Evolutionary conservation across 2,888 invertebrate genomes (phyloP).

Genomic region (Drosophila mettleri): DNA sequence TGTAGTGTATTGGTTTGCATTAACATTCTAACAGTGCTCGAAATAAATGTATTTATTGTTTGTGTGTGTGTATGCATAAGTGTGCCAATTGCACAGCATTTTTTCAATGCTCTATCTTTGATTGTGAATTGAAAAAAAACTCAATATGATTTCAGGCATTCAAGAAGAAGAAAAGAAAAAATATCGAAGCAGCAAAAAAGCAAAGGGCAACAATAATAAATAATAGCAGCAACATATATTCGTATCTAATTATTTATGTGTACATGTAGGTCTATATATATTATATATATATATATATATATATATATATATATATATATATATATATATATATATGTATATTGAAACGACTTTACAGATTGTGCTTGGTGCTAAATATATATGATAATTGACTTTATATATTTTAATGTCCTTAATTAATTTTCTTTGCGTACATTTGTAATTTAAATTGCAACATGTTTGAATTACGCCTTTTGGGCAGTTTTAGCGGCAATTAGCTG

Average conservation of each 20-base stretch:
- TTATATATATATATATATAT: background rate
- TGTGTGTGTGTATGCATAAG: background rate
- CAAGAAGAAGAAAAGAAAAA: slow-evolving; percentile 40
- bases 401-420: background rate
- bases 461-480: background rate
- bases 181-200: slow-evolving; percentile 56
- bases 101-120: slow-evolving; percentile 12
- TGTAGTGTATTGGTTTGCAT: background rate
- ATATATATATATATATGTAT: background rate
- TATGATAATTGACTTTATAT: background rate
- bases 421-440: background rate
- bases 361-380: background rate
- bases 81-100: slow-evolving; percentile 12
- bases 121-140: slow-evolving; percentile 10
- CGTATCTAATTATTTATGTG: background rate
- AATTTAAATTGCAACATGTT: background rate
- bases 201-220: slow-evolving; percentile 39
- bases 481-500: slow-evolving; percentile 12
- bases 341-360: background rate
- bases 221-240: slow-evolving; percentile 14
- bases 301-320: background rate
- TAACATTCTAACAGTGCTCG: background rate
- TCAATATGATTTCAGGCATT: slow-evolving; percentile 22
- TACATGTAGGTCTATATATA: slow-evolving; percentile 1
- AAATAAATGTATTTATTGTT: background rate